phyloP scores from a whole-genome alignment of 2,888 invertebrate species.

The Venusia cambrica region DNA sequence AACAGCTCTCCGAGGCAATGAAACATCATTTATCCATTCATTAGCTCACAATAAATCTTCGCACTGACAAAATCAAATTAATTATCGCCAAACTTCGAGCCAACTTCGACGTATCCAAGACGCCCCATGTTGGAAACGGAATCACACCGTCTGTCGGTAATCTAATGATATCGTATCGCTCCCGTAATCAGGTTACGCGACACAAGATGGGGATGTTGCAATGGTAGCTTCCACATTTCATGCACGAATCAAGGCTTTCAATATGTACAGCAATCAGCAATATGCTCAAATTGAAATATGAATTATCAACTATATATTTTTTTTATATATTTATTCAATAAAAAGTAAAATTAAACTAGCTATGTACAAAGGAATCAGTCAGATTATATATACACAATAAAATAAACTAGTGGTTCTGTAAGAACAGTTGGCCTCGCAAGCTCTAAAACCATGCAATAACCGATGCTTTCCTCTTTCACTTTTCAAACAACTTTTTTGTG shows the following conservation, averaged over 20 bases:
- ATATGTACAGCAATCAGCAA: slow-evolving; percentile 13
- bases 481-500: too few relatives aligned
- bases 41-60: slow-evolving; percentile 62
- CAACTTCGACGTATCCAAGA: slow-evolving; percentile 39
- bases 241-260: slow-evolving; percentile 10
- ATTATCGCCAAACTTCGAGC: slow-evolving; percentile 57
- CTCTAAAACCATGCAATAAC: too few relatives aligned
- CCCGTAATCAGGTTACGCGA: slow-evolving; percentile 64
- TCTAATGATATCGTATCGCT: slow-evolving; percentile 70
- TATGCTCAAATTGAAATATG: background rate
- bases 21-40: slow-evolving; percentile 52
- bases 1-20: slow-evolving; percentile 31
- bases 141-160: slow-evolving; percentile 72
- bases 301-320: too few relatives aligned
- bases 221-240: slow-evolving; percentile 39
- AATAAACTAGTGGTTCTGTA: too few relatives aligned
- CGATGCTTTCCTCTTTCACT: too few relatives aligned
- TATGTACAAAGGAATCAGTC: too few relatives aligned
- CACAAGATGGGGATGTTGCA: slow-evolving; percentile 50
- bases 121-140: slow-evolving; percentile 53
- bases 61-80: slow-evolving; percentile 68
- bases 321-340: too few relatives aligned
- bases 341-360: too few relatives aligned
- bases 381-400: too few relatives aligned
- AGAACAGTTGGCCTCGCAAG: too few relatives aligned